Evolutionary conservation across 2,888 invertebrate genomes (phyloP).

Genomic region (Torymus aiolomorphi): DNA sequence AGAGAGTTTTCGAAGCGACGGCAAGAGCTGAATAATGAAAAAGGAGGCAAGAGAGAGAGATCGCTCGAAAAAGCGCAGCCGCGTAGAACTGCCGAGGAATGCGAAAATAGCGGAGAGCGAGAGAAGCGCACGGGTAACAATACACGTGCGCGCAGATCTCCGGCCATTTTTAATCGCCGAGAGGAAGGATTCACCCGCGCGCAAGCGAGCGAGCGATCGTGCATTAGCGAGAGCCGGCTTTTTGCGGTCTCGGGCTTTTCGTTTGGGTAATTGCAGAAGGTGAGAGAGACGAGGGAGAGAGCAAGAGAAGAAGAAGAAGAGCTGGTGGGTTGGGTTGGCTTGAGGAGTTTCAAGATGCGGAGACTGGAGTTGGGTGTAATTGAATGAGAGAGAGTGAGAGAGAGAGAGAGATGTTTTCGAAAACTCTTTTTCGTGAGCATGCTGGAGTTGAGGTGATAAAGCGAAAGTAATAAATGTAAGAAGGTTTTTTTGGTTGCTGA

Average conservation of each 20-base stretch:
- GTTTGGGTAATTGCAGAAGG: conserved; percentile 41
- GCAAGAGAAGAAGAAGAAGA: too few relatives aligned
- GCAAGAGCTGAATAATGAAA: not conserved
- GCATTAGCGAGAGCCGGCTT: conserved; percentile 34
- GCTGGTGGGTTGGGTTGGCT: conserved; percentile 22
- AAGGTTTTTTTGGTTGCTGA: too few relatives aligned
- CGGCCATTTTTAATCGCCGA: conserved; percentile 47
- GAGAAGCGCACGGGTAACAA: conserved; percentile 34
- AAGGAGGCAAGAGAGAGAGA: not conserved
- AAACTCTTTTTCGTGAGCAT: too few relatives aligned
- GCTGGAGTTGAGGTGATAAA: too few relatives aligned
- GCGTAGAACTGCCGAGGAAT: conserved; percentile 35
- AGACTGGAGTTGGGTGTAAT: too few relatives aligned
- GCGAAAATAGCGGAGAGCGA: conserved; percentile 55
- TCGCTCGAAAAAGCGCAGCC: conserved; percentile 3
- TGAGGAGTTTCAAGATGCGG: too few relatives aligned
- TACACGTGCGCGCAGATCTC: not conserved
- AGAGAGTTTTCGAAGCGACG: not conserved
- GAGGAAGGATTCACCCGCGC: not conserved
- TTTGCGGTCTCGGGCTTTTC: conserved; percentile 28
- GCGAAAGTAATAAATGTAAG: too few relatives aligned
- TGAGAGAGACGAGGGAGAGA: not conserved
- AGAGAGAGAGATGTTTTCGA: too few relatives aligned
- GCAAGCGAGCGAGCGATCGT: conserved; percentile 28
- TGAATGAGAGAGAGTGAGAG: too few relatives aligned